Evolutionary conservation across 1,140 invertebrate species (phyloP), one percentile per base, ranked within the genome.

Genomic region (Scaptomyza graminum): DNA sequence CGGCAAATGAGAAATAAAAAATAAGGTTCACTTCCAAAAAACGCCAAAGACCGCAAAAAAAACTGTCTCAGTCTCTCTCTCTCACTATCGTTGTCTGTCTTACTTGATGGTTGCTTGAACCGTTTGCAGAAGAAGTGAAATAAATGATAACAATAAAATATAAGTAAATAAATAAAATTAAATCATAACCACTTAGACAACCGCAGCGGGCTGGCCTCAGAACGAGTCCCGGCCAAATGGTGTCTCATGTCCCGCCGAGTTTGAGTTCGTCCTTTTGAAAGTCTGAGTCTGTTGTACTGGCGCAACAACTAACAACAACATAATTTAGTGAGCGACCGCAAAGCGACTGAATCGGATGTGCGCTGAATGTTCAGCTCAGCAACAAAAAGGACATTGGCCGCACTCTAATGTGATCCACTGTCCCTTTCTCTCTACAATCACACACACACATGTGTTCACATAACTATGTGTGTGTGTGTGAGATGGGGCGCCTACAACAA

Each of bases 131-230:
- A 62, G 41, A 72, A 81, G 77, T 87, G 74, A 87, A 81, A 85
- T 87, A 88, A 87, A 87, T 87, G 75, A 82, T 61, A 67, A 82
- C 82, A 82, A 88, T 87, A 88, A 88, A 87, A 88, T 88, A 81
- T 85, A 87, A 87, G 87, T 85, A 87, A 87, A 87, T 87, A 87
- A 87, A 88, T 88, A 88, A 87, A 87, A 87, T 87, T 87, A 87
- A 87, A 82, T 85, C 82, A 85, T 87, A 85, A 85, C 82, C 82
- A 87, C 82, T 85, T 85, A 78, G 82, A 68, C 46, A 64, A 78
- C 83, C 78, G 74, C 82, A 75, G 55, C 37, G 22, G 34, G 50
- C 43, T n/a, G n/a, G n/a, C 47, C 7, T 8, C 31, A 34, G 8
- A 34, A 9, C 7, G 5, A 50, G 41, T 39, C 9, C 55, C 11